phyloP scores from a whole-genome alignment of 2,888 invertebrate species.

The Drosophila imparisetae region DNA sequence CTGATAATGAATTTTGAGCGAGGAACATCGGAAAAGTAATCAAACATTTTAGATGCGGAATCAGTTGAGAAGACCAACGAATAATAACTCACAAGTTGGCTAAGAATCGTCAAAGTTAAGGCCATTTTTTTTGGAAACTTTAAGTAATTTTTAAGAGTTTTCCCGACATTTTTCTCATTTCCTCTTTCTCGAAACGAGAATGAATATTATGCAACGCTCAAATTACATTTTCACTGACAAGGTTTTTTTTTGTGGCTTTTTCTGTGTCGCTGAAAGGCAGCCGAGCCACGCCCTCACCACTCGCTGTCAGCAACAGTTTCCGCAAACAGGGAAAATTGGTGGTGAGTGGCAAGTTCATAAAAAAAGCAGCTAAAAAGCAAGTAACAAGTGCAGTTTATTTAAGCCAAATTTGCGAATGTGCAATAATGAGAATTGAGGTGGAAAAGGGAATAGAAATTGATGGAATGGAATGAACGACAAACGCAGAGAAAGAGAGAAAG shows the following conservation, averaged over 20 bases:
- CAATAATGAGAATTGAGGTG: background rate
- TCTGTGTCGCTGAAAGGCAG: constrained; percentile 25
- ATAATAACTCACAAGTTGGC: background rate
- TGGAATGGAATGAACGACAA: constrained; percentile 54
- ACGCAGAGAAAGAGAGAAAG: background rate
- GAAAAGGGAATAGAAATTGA: background rate
- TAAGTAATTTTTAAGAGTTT: background rate
- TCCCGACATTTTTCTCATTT: background rate
- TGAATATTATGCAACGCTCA: background rate
- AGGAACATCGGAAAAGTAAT: no score
- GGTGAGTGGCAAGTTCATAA: constrained; percentile 37
- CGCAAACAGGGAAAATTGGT: constrained; percentile 9
- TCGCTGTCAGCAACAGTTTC: constrained; percentile 2
- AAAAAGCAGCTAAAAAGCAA: constrained; percentile 23
- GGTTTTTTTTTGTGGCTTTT: constrained; percentile 26
- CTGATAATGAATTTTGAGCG: background rate
- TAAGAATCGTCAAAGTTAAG: background rate
- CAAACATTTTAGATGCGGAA: background rate
- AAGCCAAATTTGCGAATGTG: constrained; percentile 28
- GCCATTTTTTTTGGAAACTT: no score
- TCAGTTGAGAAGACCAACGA: background rate
- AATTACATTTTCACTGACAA: constrained; percentile 64
- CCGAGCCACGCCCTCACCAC: constrained; percentile 14
- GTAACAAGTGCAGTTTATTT: constrained; percentile 45
- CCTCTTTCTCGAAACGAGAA: background rate